Evolutionary conservation across 2,888 invertebrate species (phyloP), one percentile per base, ranked within the genome.

Genomic region (Alentia gelatinosa): DNA sequence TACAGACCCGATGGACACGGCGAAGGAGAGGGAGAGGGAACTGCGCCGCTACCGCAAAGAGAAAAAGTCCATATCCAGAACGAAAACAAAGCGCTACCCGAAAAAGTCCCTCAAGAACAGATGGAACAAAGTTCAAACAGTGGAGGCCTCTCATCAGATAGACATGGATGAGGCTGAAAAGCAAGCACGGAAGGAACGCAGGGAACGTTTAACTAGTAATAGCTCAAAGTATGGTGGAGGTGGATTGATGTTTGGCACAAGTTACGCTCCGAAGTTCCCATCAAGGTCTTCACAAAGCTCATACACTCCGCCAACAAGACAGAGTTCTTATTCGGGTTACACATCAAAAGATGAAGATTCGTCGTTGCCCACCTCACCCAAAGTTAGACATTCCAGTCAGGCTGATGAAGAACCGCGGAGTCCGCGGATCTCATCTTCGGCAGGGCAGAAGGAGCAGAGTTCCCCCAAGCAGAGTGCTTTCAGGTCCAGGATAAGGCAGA

Each of bases 1-100:
- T 40, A 95, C 95, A 7, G 95, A 95, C 12, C 95, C 95, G 15
- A 94, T 94, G 92, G 92, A 93, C 37, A 56, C 92, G 15, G 92
- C 92, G 83, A 47, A 42, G 39, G 91, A 92, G 63, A 35, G 83
- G 40, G 35, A 39, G 56, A 56, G 91, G 23, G 63, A 50, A 63
- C 33, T 12, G 84, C 84, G 75, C 50, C 83, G 56, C n/a, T 86
- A 74, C 84, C 37, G 63, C 50, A 89, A 90, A 88, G 91, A 83
- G 89, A 92, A 90, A 83, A 90, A 92, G 40, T 84, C 92, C 47
- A 91, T 93, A 40, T 86, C 93, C 19, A 90, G 92, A 35, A 93
- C 92, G 23, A 93, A 93, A 89, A 92, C 92, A 33, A 93, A 93
- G 68, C 89, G 47, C n/a, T 92, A 93, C 50, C 93, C 93, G 19